These are phyloP conservation scores for Acanthurus leucopareius DNA, from an alignment of 2,797 vertebrate species.

Conservation along the genomic window DNA sequence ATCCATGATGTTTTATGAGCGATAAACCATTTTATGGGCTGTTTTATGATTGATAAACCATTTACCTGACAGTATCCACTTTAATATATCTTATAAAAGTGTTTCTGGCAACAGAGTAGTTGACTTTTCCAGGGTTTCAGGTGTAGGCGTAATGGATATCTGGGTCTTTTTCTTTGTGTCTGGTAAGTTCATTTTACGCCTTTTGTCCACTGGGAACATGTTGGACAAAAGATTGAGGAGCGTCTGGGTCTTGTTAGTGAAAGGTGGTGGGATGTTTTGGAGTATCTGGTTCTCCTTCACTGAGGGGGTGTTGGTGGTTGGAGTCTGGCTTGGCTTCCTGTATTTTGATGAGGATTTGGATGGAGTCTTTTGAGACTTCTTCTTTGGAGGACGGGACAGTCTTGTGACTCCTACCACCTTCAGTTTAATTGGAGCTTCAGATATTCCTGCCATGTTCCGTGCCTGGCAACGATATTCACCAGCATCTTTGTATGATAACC, in stretches of 20 bases:
- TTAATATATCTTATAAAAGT: neutral
- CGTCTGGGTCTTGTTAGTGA: slow-evolving; percentile 36
- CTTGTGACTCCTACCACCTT: slow-evolving; percentile 88
- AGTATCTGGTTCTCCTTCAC: slow-evolving; percentile 36
- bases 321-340: slow-evolving; percentile 38
- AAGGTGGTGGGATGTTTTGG: slow-evolving; percentile 10
- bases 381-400: slow-evolving; percentile 50
- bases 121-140: slow-evolving; percentile 1
- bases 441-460: slow-evolving; percentile 92
- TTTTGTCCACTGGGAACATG: neutral
- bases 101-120: neutral
- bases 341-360: slow-evolving; percentile 45
- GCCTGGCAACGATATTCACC: slow-evolving; percentile 95
- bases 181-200: slow-evolving; percentile 13
- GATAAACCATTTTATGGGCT: too few relatives aligned
- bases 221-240: neutral
- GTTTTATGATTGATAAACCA: neutral
- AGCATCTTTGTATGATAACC: slow-evolving; percentile 91
- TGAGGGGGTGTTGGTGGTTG: neutral
- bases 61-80: neutral
- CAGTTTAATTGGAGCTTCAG: slow-evolving; percentile 91
- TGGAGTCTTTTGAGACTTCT: slow-evolving; percentile 54
- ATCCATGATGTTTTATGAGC: neutral
- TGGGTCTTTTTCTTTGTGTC: slow-evolving; percentile 30
- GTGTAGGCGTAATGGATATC: neutral